phyloP scores from a whole-genome alignment of 2,888 invertebrate genomes.

The Herminia tarsipennalis region DNA sequence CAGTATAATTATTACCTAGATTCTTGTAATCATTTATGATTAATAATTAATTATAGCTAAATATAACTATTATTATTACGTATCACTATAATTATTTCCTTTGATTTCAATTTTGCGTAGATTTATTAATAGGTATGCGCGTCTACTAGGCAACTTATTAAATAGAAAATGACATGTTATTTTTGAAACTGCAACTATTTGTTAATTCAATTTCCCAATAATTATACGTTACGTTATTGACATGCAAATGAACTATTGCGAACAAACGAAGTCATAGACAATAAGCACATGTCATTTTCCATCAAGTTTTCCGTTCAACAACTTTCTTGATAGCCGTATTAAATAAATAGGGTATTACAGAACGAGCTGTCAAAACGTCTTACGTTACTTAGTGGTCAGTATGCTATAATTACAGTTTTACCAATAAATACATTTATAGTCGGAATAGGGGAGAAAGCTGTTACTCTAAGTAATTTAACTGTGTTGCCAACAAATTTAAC shows the following conservation, averaged over 20 bases:
- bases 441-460: constrained; percentile 31
- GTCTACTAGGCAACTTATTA: too few species aligned
- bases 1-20: too few species aligned
- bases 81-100: too few species aligned
- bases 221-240: constrained; percentile 6
- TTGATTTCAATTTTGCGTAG: too few species aligned
- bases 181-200: constrained; percentile 14
- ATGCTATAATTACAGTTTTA: constrained; percentile 34
- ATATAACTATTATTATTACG: too few species aligned
- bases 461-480: constrained; percentile 13
- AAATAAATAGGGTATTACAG: constrained; percentile 27
- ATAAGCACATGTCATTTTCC: constrained; percentile 23
- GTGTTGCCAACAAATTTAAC: too few species aligned
- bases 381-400: constrained; percentile 25
- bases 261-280: constrained; percentile 15
- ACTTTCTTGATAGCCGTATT: constrained; percentile 10
- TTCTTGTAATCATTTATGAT: too few species aligned
- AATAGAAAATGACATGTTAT: constrained; percentile 5
- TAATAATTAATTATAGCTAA: too few species aligned
- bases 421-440: constrained; percentile 27
- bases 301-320: constrained; percentile 19
- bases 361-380: constrained; percentile 42
- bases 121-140: too few species aligned
- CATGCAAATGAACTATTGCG: constrained; percentile 12
- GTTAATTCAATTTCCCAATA: background rate